Evolutionary conservation across 2,797 vertebrate species (phyloP).

Genomic region (Typhlichthys subterraneus): DNA sequence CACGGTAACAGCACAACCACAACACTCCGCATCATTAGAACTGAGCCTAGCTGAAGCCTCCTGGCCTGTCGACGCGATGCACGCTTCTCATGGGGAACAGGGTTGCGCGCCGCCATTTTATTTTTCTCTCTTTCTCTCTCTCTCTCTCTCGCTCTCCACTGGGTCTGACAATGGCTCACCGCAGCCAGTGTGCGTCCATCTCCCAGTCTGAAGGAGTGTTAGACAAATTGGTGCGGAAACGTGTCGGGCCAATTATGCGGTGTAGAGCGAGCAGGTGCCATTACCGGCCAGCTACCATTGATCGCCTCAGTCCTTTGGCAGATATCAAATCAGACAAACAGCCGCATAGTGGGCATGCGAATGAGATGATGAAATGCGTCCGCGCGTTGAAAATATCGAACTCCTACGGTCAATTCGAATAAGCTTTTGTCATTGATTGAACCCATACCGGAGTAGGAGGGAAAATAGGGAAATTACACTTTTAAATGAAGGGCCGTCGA

Average conservation of each 20-base stretch:
- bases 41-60: background rate
- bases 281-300: slow-evolving; percentile 43
- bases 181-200: slow-evolving; percentile 32
- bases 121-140: background rate
- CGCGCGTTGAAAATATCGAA: slow-evolving; percentile 35
- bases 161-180: slow-evolving; percentile 25
- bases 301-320: slow-evolving; percentile 47
- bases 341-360: slow-evolving; percentile 41
- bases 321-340: slow-evolving; percentile 65
- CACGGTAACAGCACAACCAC: slow-evolving; percentile 31
- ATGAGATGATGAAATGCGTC: slow-evolving; percentile 56
- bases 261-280: slow-evolving; percentile 47
- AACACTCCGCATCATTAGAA: slow-evolving; percentile 10
- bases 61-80: background rate
- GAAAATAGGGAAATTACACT: slow-evolving; percentile 40
- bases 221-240: slow-evolving; percentile 49
- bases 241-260: slow-evolving; percentile 50
- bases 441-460: background rate
- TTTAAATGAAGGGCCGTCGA: slow-evolving; percentile 48
- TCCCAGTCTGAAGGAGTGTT: slow-evolving; percentile 38
- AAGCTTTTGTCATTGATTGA: slow-evolving; percentile 57
- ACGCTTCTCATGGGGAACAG: background rate
- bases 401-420: slow-evolving; percentile 47
- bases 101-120: background rate
- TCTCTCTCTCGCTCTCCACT: background rate